Evolutionary conservation across 1,140 invertebrate species (phyloP), one percentile per base, ranked within the genome.

Genomic region (Lordiphosa collinella): DNA sequence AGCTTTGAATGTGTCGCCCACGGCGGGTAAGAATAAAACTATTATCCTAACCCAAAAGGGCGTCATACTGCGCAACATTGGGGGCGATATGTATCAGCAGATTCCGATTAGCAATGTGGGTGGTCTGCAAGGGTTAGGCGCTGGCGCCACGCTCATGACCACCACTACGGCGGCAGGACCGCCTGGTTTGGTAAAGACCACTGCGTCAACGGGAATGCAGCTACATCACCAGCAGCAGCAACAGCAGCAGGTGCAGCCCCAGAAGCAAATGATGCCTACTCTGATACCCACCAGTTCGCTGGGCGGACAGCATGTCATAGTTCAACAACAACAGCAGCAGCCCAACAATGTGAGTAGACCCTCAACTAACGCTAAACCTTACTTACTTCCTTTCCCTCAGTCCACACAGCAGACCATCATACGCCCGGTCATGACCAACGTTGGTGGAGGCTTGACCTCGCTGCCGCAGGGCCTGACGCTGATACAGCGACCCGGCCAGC

Each of bases 1-100:
- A 6, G 58, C 76, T 1, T 10, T 84, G 7, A 84, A 78, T 29
- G 78, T 84, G 2, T 61, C 78, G 1, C 78, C 79, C 0, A 61
- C 78, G n/a, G 35, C 78, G 16, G 68, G 53, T 32, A 84, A 89
- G 34, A 88, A 87, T 40, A 88, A 89, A 51, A 89, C 88, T 6
- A 89, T 89, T 13, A 89, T 89, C 62, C 57, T 89, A 18, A 86
- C 88, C 34, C 84, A 88, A 44, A 89, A 89, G 54, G 86, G 86
- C 36, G 79, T 89, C 4, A 88, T 89, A 12, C 41, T 89, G 44
- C 76, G 88, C 1, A 89, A 86, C 38, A 88, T 89, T 34, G 88
- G 88, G 0, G 84, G 86, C 8, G 86, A 88, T 37, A 88, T 88
- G 73, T 89, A 88, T 55, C 88, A 88, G 43, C 87, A 89, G 51